Evolutionary conservation across 2,113 vertebrate species (phyloP).

Genomic region (Mormyrus lacerda): DNA sequence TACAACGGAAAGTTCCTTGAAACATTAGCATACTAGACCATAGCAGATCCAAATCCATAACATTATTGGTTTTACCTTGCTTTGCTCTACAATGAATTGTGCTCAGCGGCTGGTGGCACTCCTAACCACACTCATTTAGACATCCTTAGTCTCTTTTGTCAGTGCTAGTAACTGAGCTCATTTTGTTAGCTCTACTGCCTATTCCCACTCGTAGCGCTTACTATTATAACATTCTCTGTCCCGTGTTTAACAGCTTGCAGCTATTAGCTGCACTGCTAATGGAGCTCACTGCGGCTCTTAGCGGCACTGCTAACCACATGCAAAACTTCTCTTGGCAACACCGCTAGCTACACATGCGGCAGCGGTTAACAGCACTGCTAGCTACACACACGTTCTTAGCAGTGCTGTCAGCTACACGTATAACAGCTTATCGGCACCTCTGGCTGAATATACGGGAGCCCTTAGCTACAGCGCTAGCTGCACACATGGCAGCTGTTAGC

Average conservation of each 20-base stretch:
- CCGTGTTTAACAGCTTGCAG: not conserved
- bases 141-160: not conserved
- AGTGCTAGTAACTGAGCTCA: not conserved
- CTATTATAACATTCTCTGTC: not conserved
- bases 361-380: not conserved
- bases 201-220: not conserved
- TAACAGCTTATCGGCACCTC: not conserved
- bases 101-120: not conserved
- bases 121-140: not conserved
- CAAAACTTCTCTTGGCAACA: not conserved
- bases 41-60: not conserved
- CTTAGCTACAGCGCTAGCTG: not conserved
- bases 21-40: not conserved
- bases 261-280: not conserved
- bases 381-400: not conserved
- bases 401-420: not conserved
- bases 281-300: not conserved
- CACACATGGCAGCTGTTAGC: not conserved
- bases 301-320: not conserved
- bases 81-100: not conserved
- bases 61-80: not conserved
- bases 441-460: not conserved
- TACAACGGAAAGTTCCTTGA: not conserved
- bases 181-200: not conserved
- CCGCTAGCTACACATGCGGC: not conserved